These are phyloP conservation scores for Nyctibius bracteatus DNA, from an alignment of 2,113 vertebrate species.

Conservation along the genomic window DNA sequence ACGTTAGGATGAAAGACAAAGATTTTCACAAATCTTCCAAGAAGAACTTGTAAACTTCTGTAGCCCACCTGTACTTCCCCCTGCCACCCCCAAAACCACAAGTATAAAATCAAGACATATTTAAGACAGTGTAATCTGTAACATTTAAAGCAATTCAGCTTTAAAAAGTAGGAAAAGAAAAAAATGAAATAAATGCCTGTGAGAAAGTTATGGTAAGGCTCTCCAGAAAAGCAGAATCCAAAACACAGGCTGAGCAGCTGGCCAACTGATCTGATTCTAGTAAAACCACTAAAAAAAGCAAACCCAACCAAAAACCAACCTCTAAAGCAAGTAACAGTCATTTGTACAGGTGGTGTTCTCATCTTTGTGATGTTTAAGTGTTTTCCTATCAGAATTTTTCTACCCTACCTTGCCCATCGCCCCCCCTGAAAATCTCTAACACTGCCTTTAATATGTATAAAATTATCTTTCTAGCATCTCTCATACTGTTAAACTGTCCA, in stretches of 20 bases:
- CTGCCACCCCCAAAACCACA: accelerated
- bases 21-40: not conserved
- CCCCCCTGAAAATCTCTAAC: not conserved
- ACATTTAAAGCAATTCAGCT: not conserved
- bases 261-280: not conserved
- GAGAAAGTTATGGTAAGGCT: not conserved
- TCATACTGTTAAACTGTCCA: not conserved
- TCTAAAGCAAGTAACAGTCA: not conserved
- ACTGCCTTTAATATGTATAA: not conserved
- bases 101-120: not conserved
- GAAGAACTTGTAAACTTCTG: not conserved
- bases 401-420: not conserved
- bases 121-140: not conserved
- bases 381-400: not conserved
- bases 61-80: not conserved
- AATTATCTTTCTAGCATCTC: not conserved
- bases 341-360: not conserved
- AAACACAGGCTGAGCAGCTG: not conserved
- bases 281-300: not conserved
- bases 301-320: not conserved
- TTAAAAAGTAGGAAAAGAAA: not conserved
- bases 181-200: not conserved
- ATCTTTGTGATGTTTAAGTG: not conserved
- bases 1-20: not conserved
- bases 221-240: not conserved